Evolutionary conservation across 2,113 vertebrate species (phyloP).

Genomic region (Anoplopoma fimbria): DNA sequence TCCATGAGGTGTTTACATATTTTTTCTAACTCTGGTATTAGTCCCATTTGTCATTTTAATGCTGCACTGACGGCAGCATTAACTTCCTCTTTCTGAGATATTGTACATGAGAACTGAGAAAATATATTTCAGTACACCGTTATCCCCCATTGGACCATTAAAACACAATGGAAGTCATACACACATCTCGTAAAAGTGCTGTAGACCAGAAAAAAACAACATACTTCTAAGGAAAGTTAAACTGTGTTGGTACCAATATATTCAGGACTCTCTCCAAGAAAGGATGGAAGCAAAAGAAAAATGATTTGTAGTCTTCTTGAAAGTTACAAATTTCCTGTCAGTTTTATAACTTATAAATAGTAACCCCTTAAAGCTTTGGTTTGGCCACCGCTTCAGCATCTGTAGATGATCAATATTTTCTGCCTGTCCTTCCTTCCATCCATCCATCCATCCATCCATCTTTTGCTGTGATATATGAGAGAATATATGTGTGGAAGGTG

Average conservation of each 20-base stretch:
- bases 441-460: slow-evolving; percentile 17
- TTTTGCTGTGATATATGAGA: slow-evolving; percentile 10
- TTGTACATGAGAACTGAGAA: background rate
- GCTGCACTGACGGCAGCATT: background rate
- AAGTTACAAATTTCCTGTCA: slow-evolving; percentile 1
- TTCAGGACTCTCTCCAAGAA: background rate
- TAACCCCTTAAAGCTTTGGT: slow-evolving; percentile 4
- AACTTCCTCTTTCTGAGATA: background rate
- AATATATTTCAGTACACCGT: slow-evolving; percentile 2
- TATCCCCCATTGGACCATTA: background rate
- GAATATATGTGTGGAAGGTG: too few relatives aligned
- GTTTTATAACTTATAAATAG: slow-evolving; percentile 22
- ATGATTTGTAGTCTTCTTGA: background rate
- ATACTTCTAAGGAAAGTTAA: background rate
- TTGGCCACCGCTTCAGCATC: too few relatives aligned
- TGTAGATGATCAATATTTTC: too few relatives aligned
- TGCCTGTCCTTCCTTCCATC: too few relatives aligned
- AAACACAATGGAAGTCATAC: background rate
- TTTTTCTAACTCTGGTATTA: background rate
- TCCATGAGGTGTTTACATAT: background rate
- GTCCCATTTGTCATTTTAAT: slow-evolving; percentile 13
- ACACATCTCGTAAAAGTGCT: background rate
- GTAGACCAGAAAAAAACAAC: background rate
- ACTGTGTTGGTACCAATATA: background rate
- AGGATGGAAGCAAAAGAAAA: background rate